A percentile compares a stretch with the other conserved stretches of the same genome.
phyloP scores from a whole-genome alignment of 1,140 invertebrate species.

The Solen grandis region DNA sequence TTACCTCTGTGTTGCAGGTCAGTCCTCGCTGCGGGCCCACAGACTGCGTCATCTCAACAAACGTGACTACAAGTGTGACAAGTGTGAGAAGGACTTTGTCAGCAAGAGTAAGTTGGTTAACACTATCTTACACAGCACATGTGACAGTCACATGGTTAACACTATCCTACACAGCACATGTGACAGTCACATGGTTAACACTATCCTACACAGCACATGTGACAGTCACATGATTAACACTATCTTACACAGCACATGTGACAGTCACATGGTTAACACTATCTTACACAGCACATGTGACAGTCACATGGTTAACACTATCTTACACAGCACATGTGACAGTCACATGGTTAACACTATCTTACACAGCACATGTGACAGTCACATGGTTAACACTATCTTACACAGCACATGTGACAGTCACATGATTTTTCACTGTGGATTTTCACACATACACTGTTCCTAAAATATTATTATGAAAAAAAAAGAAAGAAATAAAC shows the following conservation, averaged over 20 bases:
- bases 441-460: too few species aligned
- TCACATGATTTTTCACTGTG: too few species aligned
- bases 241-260: not conserved
- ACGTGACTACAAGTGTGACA: conserved; percentile 71
- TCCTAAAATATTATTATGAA: too few species aligned
- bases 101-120: conserved; percentile 72
- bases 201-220: not conserved
- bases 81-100: conserved; percentile 74
- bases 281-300: too few species aligned
- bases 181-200: not conserved
- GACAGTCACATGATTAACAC: not conserved
- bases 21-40: conserved; percentile 75
- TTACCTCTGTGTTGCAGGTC: too few species aligned
- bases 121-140: not conserved
- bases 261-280: not conserved
- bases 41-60: conserved; percentile 77
- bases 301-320: too few species aligned
- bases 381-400: too few species aligned
- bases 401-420: too few species aligned
- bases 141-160: not conserved
- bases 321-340: too few species aligned
- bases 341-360: too few species aligned
- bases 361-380: too few species aligned
- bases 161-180: not conserved
- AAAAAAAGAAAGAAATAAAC: too few species aligned